Percentiles rank a stretch among this genome's conserved stretches.
phyloP scores from a whole-genome alignment of 2,888 invertebrate species.

The Drosophila formosana region DNA sequence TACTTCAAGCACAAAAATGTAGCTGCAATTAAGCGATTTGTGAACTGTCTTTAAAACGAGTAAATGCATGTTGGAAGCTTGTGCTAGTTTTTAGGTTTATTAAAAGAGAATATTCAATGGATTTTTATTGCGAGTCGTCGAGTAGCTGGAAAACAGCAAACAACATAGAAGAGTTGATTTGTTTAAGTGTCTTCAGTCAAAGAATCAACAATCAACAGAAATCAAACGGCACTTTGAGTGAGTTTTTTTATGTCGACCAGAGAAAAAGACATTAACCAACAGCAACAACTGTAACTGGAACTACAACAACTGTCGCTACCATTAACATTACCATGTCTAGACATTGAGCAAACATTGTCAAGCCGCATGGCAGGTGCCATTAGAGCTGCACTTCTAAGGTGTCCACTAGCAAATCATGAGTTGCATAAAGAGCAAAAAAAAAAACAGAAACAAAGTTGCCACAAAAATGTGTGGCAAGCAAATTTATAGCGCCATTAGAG shows the following conservation, averaged over 20 bases:
- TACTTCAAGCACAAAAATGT: neutral
- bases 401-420: conserved; percentile 62
- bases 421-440: conserved; percentile 17
- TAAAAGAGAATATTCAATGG: conserved; percentile 25
- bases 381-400: conserved; percentile 56
- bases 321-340: conserved; percentile 63
- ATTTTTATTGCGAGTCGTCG: neutral
- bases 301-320: conserved; percentile 23
- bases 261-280: conserved; percentile 50
- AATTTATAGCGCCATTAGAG: conserved; percentile 79
- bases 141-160: conserved; percentile 2
- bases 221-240: conserved; percentile 63
- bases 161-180: conserved; percentile 18
- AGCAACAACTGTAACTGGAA: neutral
- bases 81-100: conserved; percentile 12
- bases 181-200: conserved; percentile 43
- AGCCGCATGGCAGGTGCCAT: conserved; percentile 74
- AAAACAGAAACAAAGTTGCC: conserved; percentile 6
- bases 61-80: neutral
- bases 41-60: neutral
- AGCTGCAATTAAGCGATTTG: neutral
- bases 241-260: conserved; percentile 54
- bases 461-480: conserved; percentile 69
- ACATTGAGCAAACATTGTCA: conserved; percentile 77
- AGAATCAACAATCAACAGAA: conserved; percentile 23